Conservation (phyloP, 64 coral and sea anemone species). For the Dendrophyllia cribrosa region DNA sequence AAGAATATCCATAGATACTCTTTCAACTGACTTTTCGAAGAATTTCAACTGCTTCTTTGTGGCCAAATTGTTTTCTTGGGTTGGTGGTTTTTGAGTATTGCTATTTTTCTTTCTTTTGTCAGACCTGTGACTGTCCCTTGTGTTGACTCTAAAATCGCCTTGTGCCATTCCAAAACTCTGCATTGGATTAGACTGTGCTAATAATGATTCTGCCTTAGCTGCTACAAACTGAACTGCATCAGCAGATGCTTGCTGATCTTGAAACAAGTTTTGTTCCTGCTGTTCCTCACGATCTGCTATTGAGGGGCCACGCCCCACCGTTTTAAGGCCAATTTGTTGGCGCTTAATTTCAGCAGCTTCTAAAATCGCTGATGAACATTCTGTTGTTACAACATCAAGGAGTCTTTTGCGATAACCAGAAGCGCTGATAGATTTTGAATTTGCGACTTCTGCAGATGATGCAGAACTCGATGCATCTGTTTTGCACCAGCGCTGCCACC, state of each 20-base stretch:
- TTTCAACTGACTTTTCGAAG: slow-evolving; percentile 34
- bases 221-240: slow-evolving; percentile 31
- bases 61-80: not conserved
- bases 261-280: not conserved
- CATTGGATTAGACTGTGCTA: not conserved
- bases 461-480: not conserved
- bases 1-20: slow-evolving; percentile 37
- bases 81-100: slow-evolving; percentile 12
- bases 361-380: slow-evolving; percentile 42
- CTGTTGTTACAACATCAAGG: slow-evolving; percentile 55
- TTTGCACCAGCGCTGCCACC: slow-evolving; percentile 8
- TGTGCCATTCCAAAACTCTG: slow-evolving; percentile 27
- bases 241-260: slow-evolving; percentile 5
- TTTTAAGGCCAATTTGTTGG: slow-evolving; percentile 49
- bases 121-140: slow-evolving; percentile 46
- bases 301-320: slow-evolving; percentile 43
- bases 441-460: slow-evolving; percentile 46
- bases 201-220: slow-evolving; percentile 9
- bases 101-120: slow-evolving; percentile 47
- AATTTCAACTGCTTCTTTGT: slow-evolving; percentile 9
- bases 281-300: slow-evolving; percentile 25
- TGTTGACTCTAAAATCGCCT: slow-evolving; percentile 30
- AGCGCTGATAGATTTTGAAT: slow-evolving; percentile 24
- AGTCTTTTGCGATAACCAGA: slow-evolving; percentile 43
- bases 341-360: slow-evolving; percentile 54